These are phyloP conservation scores for Meghimatium bilineatum DNA, from an alignment of 2,888 invertebrate genomes.

Conservation along the genomic window DNA sequence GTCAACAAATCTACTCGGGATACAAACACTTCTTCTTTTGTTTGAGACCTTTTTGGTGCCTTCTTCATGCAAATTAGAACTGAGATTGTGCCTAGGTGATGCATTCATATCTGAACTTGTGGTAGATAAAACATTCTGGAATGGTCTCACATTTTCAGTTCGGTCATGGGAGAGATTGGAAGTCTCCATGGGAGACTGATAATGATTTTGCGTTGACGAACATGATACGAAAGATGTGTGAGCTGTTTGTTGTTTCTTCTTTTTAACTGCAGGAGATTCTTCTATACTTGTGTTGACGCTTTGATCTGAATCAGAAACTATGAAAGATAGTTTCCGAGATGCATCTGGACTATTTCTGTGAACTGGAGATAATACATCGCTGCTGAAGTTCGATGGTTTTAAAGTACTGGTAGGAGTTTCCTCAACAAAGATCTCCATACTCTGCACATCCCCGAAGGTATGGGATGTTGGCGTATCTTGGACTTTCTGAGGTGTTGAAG, in stretches of 20 bases:
- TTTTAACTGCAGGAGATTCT: neutral
- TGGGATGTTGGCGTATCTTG: no score
- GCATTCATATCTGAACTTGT: neutral
- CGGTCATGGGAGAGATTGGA: neutral
- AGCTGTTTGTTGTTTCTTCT: neutral
- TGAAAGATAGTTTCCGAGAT: constrained; percentile 34
- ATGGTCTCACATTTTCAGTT: neutral
- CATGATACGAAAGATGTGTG: neutral
- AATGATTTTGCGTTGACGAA: neutral
- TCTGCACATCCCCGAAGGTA: no score
- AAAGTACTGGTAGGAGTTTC: neutral
- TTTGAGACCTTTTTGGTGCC: neutral
- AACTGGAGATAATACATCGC: neutral
- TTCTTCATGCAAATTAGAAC: neutral
- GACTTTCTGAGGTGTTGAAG: constrained; percentile 22
- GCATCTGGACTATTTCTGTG: neutral
- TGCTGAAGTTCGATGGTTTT: neutral
- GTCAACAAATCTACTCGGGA: neutral
- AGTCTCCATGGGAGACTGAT: neutral
- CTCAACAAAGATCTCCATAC: neutral
- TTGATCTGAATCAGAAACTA: constrained; percentile 6
- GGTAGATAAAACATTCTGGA: neutral
- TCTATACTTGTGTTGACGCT: neutral
- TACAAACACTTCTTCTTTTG: constrained; percentile 37
- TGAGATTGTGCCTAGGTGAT: neutral